Evolutionary conservation across 2,797 vertebrate genomes (phyloP), one percentile per base, ranked within the genome.

Genomic region (Urosaurus nigricauda): DNA sequence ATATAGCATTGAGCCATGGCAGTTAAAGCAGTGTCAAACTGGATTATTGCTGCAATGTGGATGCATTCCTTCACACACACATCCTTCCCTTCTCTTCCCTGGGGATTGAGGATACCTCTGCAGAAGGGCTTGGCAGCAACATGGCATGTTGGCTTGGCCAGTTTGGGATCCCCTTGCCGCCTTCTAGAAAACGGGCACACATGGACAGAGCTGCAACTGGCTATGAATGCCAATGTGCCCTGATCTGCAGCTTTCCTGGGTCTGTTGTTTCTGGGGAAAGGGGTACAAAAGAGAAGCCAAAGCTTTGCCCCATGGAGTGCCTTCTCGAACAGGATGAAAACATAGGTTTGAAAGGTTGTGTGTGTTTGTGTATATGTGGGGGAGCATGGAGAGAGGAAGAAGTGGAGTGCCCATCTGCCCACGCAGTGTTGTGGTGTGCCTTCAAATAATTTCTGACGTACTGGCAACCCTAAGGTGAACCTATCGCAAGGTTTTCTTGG

Each of bases 111-210:
- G n/a, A 4, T 16, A 47, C 35, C 35, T 13, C 87, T 37, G 87
- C 80, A 51, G 80, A 83, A 77, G 6, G 47, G 53, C 12, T 17
- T 2, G 89, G 83, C 84, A 14, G 90, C 70, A 93, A 94, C 63
- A 93, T 94, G 94, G 93, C 93, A 88, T 93, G 88, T 84, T 24
- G 7, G 85, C 73, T 85, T 84, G 79, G 14, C 9, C 35, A 1
- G 29, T 40, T 12, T 4, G 58, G 47, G 6, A 2, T 13, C 2
- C 21, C 79, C 83, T 78, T 90, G 35, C 4, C 0, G 19, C 7
- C 17, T 77, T 16, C 94, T 92, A 56, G 17, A 68, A 3, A 29
- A 26, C 2, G 24, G 65, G 4, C 65, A 26, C 29, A 68, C 65
- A 32, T 8, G 1, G 29, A 2, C 65, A 58, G 86, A 88, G 82